Percentiles rank a stretch among this genome's conserved stretches.
phyloP scores from a whole-genome alignment of 2,797 vertebrate genomes.

The Scyliorhinus canicula region DNA sequence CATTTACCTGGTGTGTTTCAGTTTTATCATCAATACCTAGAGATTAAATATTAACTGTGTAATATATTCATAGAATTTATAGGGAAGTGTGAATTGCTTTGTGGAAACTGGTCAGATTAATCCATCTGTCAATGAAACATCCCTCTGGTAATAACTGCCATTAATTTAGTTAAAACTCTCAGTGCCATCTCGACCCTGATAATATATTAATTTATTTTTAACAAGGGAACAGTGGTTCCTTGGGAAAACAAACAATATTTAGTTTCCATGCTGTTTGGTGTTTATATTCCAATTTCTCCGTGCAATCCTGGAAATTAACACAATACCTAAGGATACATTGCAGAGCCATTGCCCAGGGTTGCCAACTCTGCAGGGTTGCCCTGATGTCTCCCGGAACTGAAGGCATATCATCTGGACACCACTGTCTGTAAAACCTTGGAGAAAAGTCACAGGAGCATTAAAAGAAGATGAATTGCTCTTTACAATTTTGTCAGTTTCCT shows the following conservation, averaged over 20 bases:
- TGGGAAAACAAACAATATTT: not conserved
- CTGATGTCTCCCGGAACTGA: no score
- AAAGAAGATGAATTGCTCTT: no score
- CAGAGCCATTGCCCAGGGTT: no score
- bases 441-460: no score
- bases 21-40: not conserved
- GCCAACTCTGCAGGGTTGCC: no score
- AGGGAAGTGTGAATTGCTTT: not conserved
- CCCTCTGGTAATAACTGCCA: not conserved
- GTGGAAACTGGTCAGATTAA: not conserved
- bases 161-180: not conserved
- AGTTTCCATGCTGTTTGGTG: not conserved
- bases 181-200: no score
- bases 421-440: no score
- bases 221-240: not conserved
- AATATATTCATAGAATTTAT: not conserved
- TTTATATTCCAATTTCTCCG: not conserved
- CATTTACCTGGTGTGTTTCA: not conserved
- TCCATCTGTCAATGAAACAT: no score
- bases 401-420: no score
- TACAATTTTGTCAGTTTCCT: no score
- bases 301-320: not conserved
- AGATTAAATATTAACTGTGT: not conserved
- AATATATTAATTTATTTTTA: not conserved
- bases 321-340: no score